phyloP scores from a whole-genome alignment of 2,888 invertebrate species.

The Chloroclysta siterata region DNA sequence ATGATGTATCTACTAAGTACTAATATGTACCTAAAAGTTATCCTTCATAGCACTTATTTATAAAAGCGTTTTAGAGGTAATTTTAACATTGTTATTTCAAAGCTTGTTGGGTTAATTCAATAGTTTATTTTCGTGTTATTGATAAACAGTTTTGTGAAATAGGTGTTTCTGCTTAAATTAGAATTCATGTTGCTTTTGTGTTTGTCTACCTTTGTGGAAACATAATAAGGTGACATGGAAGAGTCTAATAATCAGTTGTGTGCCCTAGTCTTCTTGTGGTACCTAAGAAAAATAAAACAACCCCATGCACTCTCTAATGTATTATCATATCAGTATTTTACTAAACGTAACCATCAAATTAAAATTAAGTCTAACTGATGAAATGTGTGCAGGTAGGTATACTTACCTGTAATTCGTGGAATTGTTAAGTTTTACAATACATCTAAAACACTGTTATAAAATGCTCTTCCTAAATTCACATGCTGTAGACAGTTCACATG shows the following conservation, averaged over 20 bases:
- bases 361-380: slow-evolving; percentile 14
- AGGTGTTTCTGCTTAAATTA: slow-evolving; percentile 37
- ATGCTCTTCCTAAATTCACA: slow-evolving; percentile 17
- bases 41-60: slow-evolving; percentile 42
- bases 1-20: slow-evolving; percentile 27
- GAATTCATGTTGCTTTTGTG: slow-evolving; percentile 33
- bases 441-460: slow-evolving; percentile 11
- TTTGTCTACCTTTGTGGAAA: slow-evolving; percentile 8
- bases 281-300: neutral
- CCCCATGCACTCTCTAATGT: slow-evolving; percentile 47
- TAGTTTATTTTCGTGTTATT: slow-evolving; percentile 81
- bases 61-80: slow-evolving; percentile 39
- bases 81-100: slow-evolving; percentile 57
- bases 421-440: slow-evolving; percentile 10
- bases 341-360: slow-evolving; percentile 47
- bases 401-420: neutral
- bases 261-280: slow-evolving; percentile 2
- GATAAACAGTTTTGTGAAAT: slow-evolving; percentile 38
- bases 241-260: slow-evolving; percentile 2
- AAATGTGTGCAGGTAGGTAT: neutral
- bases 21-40: slow-evolving; percentile 32
- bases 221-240: neutral
- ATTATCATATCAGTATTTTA: slow-evolving; percentile 66
- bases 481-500: neutral
- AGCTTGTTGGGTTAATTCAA: slow-evolving; percentile 79